Evolutionary conservation across 2,888 invertebrate species (phyloP), one percentile per base, ranked within the genome.

Genomic region (Tipula lateralis): DNA sequence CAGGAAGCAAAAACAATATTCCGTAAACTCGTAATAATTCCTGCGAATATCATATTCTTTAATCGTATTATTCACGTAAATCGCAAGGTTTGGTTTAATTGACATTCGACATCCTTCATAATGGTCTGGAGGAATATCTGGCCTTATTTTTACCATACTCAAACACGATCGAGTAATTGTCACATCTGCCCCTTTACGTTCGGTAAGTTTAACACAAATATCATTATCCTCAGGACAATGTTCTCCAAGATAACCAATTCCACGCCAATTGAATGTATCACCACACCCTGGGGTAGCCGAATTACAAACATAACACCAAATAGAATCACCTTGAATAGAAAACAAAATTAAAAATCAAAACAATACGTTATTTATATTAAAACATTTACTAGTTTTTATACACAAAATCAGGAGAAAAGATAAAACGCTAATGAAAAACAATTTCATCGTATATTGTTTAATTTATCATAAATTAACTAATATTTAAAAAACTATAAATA

Each of bases 291-390:
- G 97, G 84, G 95, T 95, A 6, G 96, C 96, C 6, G 96, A 94
- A 19, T 95, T 96, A 89, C 97, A 97, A 88, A 95, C 94, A 88
- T 97, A 97, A 89, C 97, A 97, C 93, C 96, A 96, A 88, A 96
- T 91, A 50, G 93, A 92, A 83, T 91, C 88, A 87, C 92, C 94
- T 94, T 85, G 83, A 87, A 87, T 39, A 4, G 1, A 29, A 44
- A 24, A 1, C 7, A n/a, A 29, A 44, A 32, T 84, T 19, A 9
- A 19, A 32, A 34, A 36, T 36, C 30, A 83, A 30, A 83, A 34
- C 16, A n/a, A 30, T 30, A 29, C 29, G 30, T 82, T 82, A 30
- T 83, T 83, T 19, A 83, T 36, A 32, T 6, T 30, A n/a, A 44
- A 44, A 12, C 1, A 13, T n/a, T n/a, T 82, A 82, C 82, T 30